Conservation (phyloP, 1,140 invertebrate genomes). For the Calephelis nemesis region DNA sequence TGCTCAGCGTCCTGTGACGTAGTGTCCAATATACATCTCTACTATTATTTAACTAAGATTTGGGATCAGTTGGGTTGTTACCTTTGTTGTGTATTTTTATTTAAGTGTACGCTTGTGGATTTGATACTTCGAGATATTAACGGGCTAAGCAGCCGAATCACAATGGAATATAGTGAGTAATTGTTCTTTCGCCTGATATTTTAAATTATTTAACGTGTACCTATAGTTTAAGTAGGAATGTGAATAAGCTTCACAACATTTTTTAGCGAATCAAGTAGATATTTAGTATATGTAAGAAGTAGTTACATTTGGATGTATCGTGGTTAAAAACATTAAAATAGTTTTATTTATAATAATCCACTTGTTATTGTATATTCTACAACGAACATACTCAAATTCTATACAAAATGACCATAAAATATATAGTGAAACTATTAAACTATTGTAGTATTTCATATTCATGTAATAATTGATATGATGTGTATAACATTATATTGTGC, state of each 20-base stretch:
- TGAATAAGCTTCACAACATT: conserved; percentile 17
- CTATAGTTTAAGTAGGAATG: conserved; percentile 20
- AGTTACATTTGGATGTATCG: conserved; percentile 28
- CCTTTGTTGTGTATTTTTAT: neutral
- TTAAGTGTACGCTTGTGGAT: neutral
- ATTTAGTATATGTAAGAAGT: conserved; percentile 25
- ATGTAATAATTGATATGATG: conserved; percentile 1
- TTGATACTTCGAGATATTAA: conserved; percentile 3
- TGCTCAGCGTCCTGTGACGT: conserved; percentile 20
- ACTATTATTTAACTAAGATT: too few relatives aligned
- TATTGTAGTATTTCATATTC: conserved; percentile 2
- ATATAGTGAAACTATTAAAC: neutral
- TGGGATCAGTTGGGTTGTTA: too few relatives aligned
- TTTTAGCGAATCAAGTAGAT: conserved; percentile 18
- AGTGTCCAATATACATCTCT: too few relatives aligned
- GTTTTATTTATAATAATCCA: conserved; percentile 35
- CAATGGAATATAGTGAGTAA: conserved; percentile 16
- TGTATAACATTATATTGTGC: neutral
- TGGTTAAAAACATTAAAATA: conserved; percentile 19
- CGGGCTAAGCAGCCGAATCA: neutral
- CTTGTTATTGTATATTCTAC: conserved; percentile 62
- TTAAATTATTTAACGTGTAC: conserved; percentile 1
- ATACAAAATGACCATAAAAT: conserved; percentile 19
- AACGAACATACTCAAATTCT: conserved; percentile 55
- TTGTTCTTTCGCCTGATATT: conserved; percentile 21